These are phyloP conservation scores for Apotomis capreana DNA, from an alignment of 2,888 invertebrate species.

Conservation along the genomic window DNA sequence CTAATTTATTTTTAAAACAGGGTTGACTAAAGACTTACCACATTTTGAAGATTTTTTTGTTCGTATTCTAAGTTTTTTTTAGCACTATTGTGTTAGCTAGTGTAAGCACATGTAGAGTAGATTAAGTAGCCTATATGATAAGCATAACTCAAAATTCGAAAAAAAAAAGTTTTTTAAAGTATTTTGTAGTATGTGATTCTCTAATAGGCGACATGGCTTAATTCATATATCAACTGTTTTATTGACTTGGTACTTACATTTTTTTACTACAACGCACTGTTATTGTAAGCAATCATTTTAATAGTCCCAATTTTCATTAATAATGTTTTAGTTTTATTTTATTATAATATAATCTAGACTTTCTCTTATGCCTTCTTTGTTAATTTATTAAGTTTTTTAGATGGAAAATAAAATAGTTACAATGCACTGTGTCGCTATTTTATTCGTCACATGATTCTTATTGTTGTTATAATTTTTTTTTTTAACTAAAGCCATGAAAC, in stretches of 20 bases:
- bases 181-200: constrained; percentile 42
- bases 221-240: constrained; percentile 22
- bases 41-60: constrained; percentile 36
- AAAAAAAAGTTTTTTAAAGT: constrained; percentile 39
- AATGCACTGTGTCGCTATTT: too few relatives aligned
- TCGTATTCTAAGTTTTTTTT: constrained; percentile 35
- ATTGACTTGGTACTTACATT: background rate
- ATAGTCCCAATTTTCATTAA: background rate
- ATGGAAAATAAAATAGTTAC: too few relatives aligned
- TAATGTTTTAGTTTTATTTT: background rate
- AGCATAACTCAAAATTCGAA: constrained; percentile 43
- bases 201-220: constrained; percentile 39
- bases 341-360: too few relatives aligned
- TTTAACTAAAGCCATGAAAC: too few relatives aligned
- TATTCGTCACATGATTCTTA: too few relatives aligned
- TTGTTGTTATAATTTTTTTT: too few relatives aligned
- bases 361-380: background rate
- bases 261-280: background rate
- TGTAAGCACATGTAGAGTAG: constrained; percentile 30
- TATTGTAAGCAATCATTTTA: background rate
- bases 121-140: constrained; percentile 39
- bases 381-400: background rate
- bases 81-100: constrained; percentile 42
- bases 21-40: constrained; percentile 39
- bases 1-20: constrained; percentile 41